Evolutionary conservation across 2,888 invertebrate species (phyloP).

Genomic region (Heliconius ismenius): DNA sequence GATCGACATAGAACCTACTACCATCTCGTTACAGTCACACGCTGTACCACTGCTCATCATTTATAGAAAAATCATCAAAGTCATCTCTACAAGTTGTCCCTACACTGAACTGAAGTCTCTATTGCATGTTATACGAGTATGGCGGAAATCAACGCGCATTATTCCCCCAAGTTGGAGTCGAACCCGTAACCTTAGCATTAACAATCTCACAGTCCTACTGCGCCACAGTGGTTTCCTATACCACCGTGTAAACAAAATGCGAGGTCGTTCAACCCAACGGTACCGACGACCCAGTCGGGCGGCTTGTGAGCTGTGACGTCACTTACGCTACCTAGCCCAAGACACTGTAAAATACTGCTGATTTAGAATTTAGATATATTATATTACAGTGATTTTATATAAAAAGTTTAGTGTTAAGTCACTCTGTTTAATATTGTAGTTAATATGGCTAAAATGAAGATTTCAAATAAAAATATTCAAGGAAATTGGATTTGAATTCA

Average conservation of each 20-base stretch:
- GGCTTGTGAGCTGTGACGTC: conserved; percentile 72
- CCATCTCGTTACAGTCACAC: no score
- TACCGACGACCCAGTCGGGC: conserved; percentile 67
- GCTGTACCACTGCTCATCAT: no score
- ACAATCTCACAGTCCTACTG: neutral
- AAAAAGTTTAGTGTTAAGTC: neutral
- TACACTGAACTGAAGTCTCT: no score
- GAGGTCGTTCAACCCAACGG: conserved; percentile 74
- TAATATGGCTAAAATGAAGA: neutral
- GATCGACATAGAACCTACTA: no score
- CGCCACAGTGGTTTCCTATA: neutral
- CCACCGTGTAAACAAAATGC: conserved; percentile 72
- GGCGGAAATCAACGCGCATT: neutral
- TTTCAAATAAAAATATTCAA: neutral
- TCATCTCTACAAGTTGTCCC: no score
- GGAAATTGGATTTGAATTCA: neutral
- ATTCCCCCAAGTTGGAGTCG: neutral
- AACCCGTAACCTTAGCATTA: neutral
- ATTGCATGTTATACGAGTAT: no score
- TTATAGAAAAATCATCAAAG: no score
- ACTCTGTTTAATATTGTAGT: neutral
- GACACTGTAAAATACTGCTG: conserved; percentile 50
- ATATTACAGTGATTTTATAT: no score
- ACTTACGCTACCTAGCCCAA: conserved; percentile 57
- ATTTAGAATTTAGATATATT: neutral